phyloP scores from a whole-genome alignment of 2,113 vertebrate species.

The Triplophysa tibetana region DNA sequence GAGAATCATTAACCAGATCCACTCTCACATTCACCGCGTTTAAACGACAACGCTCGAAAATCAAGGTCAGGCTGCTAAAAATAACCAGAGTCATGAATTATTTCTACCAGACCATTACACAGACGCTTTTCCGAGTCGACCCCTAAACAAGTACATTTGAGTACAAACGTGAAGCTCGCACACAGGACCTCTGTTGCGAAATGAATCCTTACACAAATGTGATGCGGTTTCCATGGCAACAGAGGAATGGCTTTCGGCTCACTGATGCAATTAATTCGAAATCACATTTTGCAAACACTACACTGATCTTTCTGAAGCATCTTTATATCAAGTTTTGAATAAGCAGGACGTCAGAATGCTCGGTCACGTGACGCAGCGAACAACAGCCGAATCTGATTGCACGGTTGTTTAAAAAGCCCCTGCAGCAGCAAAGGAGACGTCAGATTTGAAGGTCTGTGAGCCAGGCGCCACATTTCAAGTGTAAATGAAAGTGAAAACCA shows the following conservation, averaged over 20 bases:
- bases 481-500: no score
- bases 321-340: not conserved
- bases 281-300: not conserved
- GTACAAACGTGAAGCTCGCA: not conserved
- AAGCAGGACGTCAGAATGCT: not conserved
- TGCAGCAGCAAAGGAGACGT: no score
- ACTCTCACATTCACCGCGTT: not conserved
- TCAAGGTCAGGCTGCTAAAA: slow-evolving; percentile 35
- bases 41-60: not conserved
- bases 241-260: not conserved
- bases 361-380: no score
- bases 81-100: slow-evolving; percentile 38
- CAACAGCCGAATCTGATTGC: no score
- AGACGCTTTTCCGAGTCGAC: not conserved
- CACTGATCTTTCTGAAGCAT: not conserved
- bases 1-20: not conserved
- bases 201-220: not conserved
- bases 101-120: slow-evolving; percentile 14
- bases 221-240: not conserved
- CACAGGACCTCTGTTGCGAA: not conserved
- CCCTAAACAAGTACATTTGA: not conserved
- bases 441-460: no score
- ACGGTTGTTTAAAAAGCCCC: no score
- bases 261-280: not conserved
- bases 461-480: no score